Evolutionary conservation across 2,888 invertebrate species (phyloP), one percentile per base, ranked within the genome.

Genomic region (Didymodactylos carnosus): DNA sequence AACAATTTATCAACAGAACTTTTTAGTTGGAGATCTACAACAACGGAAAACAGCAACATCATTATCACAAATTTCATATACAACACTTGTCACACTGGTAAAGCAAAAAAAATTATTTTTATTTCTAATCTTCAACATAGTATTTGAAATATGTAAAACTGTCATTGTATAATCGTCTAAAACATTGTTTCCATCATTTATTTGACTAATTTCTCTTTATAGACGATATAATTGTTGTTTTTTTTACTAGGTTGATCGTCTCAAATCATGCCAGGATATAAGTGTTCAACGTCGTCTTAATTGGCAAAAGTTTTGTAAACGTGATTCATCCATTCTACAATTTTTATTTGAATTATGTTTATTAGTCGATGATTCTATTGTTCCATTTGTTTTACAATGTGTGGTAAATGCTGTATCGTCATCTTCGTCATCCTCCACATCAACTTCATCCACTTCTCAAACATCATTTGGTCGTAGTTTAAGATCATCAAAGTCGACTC

Each of bases 191-290:
- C n/a, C n/a, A n/a, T n/a, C n/a, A n/a, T n/a, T n/a, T n/a, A n/a
- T n/a, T n/a, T n/a, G n/a, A n/a, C n/a, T n/a, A n/a, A n/a, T n/a
- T n/a, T n/a, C n/a, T n/a, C n/a, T n/a, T n/a, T n/a, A n/a, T n/a
- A n/a, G n/a, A n/a, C n/a, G n/a, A n/a, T n/a, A n/a, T n/a, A n/a
- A n/a, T n/a, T n/a, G n/a, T n/a, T n/a, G n/a, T n/a, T n/a, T n/a
- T n/a, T 6, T 72, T 27, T 76, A 74, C 62, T 78, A 82, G 82
- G 92, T 95, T 80, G 95, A 95, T 79, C 93, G 94, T 83, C 85
- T 97, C 76, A 94, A 94, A 85, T 89, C 91, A 7, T 94, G 94
- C 79, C 88, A 91, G 72, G 95, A 97, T 83, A 91, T 95, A 75
- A 94, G 94, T 43, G 88, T 89, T 72, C 88, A 89, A 72, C 89